phyloP scores from a whole-genome alignment of 2,797 vertebrate species.

The Myioborus miniatus region DNA sequence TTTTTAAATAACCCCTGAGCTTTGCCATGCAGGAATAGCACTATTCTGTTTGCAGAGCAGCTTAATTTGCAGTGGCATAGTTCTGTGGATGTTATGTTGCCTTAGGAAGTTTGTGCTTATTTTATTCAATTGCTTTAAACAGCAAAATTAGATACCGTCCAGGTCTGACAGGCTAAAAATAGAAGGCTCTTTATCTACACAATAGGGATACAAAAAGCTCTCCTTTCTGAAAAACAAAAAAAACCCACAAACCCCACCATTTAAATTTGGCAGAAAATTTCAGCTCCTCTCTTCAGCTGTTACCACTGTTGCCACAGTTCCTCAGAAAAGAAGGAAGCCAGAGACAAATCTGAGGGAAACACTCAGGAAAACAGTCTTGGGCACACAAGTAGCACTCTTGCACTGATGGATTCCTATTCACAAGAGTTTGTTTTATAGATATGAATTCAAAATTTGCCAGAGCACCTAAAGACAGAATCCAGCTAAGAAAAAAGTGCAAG shows the following conservation, averaged over 20 bases:
- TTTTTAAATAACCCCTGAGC: neutral
- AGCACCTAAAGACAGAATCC: neutral
- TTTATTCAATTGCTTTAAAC: neutral
- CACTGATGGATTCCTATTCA: neutral
- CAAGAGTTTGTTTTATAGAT: neutral
- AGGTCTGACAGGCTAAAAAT: slow-evolving; percentile 32
- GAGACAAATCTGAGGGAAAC: neutral
- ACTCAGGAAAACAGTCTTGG: neutral
- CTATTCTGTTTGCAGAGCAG: neutral
- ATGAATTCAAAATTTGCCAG: neutral
- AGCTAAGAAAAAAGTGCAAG: neutral
- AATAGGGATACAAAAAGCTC: slow-evolving; percentile 23
- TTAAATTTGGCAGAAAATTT: neutral
- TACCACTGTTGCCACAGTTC: neutral
- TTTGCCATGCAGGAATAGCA: neutral
- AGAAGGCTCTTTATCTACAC: slow-evolving; percentile 1
- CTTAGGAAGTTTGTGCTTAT: slow-evolving; percentile 7
- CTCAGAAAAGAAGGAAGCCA: neutral
- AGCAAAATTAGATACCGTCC: slow-evolving; percentile 36
- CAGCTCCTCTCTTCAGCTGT: neutral
- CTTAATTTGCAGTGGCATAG: neutral
- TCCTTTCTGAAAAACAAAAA: neutral
- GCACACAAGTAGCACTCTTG: neutral
- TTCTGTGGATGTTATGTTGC: neutral
- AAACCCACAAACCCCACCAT: neutral